Base-by-base conservation (phyloP, 2,888 invertebrate genomes). In the Cataglyphis livida region DNA sequence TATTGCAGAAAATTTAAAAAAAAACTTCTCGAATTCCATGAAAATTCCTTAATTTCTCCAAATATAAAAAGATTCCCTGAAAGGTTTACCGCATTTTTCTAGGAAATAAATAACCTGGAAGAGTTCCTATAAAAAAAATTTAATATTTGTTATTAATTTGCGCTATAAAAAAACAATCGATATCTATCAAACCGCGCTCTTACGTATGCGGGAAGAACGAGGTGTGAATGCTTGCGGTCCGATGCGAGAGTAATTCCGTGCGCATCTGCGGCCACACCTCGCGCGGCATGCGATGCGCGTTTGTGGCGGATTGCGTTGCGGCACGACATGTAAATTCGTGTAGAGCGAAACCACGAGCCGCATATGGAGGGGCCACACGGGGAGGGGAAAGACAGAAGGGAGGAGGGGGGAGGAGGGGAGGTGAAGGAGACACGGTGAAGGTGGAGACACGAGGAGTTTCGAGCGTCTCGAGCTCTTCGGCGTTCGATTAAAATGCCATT, bases 321-420 rank as follows among this genome's bases (percentile, higher is more conserved):
- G 85, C 59, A 54, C 84, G 84, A 85, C 88, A 88, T 89, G 89
- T 85, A 90, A 89, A 90, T 90, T 90, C 85, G 90, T n/a, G 51
- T 84, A 86, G 83, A 82, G 66, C 38, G 61, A 41, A 74, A 79
- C 76, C 62, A 66, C 84, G 81, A 84, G 84, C 68, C 79, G 73
- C 75, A 35, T 35, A 35, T 35, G 6, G 35, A 15, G 61, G 35
- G 15, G 61, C 51, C 35, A 35, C 61, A n/a, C 51, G 51, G 7
- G 25, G 10, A 32, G 48, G 28, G 28, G 25, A n/a, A 25, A 12
- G 62, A 41, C 18, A 51, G n/a, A n/a, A 10, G n/a, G 59, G 65
- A 18, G 28, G 25, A 64, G 28, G 28, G 28, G 28, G 35, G 21
- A 0, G 21, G 28, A 2, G 28, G 35, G 35, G 35, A 35, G 35